phyloP scores from a whole-genome alignment of 2,797 vertebrate species.

The Gadopsis bispinosus region DNA sequence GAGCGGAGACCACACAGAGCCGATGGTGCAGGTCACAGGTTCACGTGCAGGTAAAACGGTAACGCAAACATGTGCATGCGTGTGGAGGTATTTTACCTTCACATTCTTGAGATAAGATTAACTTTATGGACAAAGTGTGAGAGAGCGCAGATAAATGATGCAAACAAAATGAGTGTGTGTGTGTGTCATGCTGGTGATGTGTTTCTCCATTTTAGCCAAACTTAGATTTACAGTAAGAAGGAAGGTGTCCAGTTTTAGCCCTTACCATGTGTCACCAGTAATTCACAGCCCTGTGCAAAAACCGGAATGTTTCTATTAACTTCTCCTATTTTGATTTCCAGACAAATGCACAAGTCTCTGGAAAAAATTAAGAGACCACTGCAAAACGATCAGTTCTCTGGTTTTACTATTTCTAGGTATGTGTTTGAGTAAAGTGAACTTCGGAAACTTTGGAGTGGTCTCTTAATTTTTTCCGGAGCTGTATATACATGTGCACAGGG shows the following conservation, averaged over 20 bases:
- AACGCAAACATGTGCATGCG: neutral
- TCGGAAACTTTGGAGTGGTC: no score
- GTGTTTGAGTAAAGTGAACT: no score
- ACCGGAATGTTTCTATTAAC: neutral
- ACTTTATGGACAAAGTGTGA: conserved; percentile 4
- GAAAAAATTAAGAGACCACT: no score
- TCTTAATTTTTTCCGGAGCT: no score
- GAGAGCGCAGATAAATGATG: neutral
- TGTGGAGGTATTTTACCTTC: conserved; percentile 4
- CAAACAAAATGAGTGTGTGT: neutral
- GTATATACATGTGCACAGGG: neutral
- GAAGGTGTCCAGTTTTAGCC: conserved; percentile 3
- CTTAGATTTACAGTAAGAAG: neutral
- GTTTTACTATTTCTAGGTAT: no score
- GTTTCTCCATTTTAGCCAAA: neutral
- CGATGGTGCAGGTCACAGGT: conserved; percentile 24
- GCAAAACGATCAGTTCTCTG: no score
- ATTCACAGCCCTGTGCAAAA: neutral
- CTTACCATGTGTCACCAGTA: conserved; percentile 7
- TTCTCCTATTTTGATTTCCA: neutral
- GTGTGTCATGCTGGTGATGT: no score
- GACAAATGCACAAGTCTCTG: no score
- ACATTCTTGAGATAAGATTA: conserved; percentile 8
- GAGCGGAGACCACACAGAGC: conserved; percentile 4
- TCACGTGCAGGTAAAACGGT: conserved; percentile 16